phyloP scores from a whole-genome alignment of 1,140 invertebrate genomes.

The Bombus terrestris region DNA sequence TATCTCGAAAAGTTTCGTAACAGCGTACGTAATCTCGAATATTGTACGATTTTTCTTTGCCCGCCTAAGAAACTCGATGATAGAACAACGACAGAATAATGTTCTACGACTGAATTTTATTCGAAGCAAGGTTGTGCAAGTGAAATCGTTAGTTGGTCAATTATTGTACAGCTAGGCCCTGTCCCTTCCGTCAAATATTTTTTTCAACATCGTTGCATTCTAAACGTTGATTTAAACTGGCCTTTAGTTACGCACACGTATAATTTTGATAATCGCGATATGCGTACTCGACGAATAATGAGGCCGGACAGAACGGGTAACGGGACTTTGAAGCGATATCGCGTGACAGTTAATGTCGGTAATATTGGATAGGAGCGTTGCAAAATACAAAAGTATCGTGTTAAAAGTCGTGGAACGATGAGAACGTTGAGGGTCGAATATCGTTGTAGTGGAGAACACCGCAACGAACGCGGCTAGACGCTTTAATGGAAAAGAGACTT shows the following conservation, averaged over 20 bases:
- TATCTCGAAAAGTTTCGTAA: neutral
- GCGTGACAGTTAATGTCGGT: conserved; percentile 56
- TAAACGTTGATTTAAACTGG: neutral
- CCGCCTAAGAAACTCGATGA: neutral
- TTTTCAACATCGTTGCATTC: neutral
- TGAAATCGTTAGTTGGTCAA: neutral
- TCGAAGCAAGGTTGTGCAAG: too few relatives aligned
- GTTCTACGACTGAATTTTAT: neutral
- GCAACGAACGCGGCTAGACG: conserved; percentile 13
- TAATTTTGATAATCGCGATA: too few relatives aligned
- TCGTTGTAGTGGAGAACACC: conserved; percentile 41
- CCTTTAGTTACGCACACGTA: neutral
- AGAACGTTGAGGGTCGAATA: conserved; percentile 66
- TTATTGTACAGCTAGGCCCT: neutral
- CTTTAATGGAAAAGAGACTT: conserved; percentile 11
- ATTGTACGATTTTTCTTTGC: neutral
- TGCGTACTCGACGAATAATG: conserved; percentile 31
- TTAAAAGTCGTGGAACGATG: conserved; percentile 60
- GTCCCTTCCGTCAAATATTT: fast-evolving
- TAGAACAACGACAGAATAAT: neutral
- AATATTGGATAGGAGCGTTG: conserved; percentile 13
- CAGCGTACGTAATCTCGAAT: neutral
- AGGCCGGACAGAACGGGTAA: conserved; percentile 22
- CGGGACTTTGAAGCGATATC: conserved; percentile 71
- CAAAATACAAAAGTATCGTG: conserved; percentile 63